Evolutionary conservation across 2,888 invertebrate species (phyloP).

Genomic region (Napeogenes sylphis): DNA sequence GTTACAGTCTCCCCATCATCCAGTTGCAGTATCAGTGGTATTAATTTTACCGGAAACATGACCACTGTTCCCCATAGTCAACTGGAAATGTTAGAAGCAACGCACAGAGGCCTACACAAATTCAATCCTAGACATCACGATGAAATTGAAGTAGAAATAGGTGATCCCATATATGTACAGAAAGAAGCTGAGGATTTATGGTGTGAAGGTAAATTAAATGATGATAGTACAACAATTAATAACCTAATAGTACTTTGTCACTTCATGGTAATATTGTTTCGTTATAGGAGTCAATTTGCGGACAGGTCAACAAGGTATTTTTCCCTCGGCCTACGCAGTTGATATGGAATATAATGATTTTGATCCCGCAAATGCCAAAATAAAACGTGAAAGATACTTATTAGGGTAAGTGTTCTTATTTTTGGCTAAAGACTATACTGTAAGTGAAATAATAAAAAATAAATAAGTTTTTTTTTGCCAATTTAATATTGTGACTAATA

Average conservation of each 20-base stretch:
- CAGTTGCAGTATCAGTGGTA: conserved; percentile 71
- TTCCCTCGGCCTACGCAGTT: conserved; percentile 97
- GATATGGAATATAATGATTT: conserved; percentile 98
- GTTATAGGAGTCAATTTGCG: conserved; percentile 92
- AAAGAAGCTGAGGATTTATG: conserved; percentile 98
- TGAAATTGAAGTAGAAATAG: conserved; percentile 97
- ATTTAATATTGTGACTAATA: too few relatives aligned
- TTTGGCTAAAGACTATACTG: too few relatives aligned
- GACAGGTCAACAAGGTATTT: conserved; percentile 95
- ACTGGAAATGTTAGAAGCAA: conserved; percentile 92
- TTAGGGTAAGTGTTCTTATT: conserved; percentile 76
- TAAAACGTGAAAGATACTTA: conserved; percentile 90
- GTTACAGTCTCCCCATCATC: conserved; percentile 78
- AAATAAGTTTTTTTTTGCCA: too few relatives aligned
- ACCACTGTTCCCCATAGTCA: conserved; percentile 87
- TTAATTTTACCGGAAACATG: conserved; percentile 80
- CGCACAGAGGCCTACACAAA: conserved; percentile 96
- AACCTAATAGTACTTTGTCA: neutral
- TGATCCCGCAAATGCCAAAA: conserved; percentile 90
- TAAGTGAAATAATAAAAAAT: too few relatives aligned
- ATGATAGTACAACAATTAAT: neutral
- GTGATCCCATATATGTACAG: conserved; percentile 97
- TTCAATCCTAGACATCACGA: conserved; percentile 97
- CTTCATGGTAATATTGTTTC: conserved; percentile 22
- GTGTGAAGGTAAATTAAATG: conserved; percentile 88